Evolutionary conservation across 2,113 vertebrate species (phyloP).

Genomic region (Periophthalmodon schlosseri): DNA sequence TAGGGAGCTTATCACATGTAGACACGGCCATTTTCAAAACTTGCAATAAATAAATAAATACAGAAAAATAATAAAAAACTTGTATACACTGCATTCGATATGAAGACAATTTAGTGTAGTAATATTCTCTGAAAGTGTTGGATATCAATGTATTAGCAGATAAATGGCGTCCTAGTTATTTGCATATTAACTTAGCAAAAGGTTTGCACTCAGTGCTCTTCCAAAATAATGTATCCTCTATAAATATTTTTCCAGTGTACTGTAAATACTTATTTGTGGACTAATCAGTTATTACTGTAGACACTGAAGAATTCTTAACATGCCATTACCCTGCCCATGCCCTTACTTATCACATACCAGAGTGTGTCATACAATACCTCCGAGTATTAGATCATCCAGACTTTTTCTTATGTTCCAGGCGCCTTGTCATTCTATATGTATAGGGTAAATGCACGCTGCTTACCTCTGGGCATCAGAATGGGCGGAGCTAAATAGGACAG

Average conservation of each 20-base stretch:
- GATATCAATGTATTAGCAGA: neutral
- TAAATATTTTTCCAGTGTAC: too few species aligned
- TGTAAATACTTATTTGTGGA: neutral
- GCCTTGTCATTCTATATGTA: neutral
- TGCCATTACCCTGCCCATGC: neutral
- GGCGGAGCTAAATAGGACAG: conserved; percentile 36
- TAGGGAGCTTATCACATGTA: conserved; percentile 50
- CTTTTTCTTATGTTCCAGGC: neutral
- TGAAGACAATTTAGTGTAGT: neutral
- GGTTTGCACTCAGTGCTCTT: neutral
- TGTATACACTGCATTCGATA: too few species aligned
- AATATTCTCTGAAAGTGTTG: neutral
- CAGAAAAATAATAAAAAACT: too few species aligned
- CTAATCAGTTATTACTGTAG: neutral
- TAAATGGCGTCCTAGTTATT: neutral
- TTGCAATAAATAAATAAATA: neutral
- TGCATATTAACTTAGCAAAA: neutral
- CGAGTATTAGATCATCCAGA: conserved; percentile 1
- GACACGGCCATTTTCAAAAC: conserved; percentile 20
- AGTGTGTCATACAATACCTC: conserved; percentile 2
- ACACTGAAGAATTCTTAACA: neutral
- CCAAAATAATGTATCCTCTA: neutral
- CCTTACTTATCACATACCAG: neutral
- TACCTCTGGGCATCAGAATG: conserved; percentile 40
- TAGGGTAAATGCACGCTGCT: conserved; percentile 17